Evolutionary conservation across 2,113 vertebrate species (phyloP).

Genomic region (Chamaetylas fuelleborni): DNA sequence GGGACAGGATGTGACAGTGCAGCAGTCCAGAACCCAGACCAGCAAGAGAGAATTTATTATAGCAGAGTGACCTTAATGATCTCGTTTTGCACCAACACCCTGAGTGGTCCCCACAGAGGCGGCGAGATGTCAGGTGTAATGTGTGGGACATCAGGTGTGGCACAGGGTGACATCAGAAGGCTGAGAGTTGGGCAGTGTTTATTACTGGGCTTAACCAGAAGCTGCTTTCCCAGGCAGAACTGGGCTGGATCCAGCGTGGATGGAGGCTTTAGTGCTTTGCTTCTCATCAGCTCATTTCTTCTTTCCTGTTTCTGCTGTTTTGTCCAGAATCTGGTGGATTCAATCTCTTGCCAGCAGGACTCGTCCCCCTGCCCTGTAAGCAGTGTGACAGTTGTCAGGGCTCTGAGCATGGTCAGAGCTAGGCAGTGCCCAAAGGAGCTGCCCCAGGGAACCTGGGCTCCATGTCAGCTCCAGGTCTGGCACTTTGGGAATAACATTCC

Average conservation of each 20-base stretch:
- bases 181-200: neutral
- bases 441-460: neutral
- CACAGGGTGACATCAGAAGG: neutral
- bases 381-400: neutral
- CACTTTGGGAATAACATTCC: neutral
- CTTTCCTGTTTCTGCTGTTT: neutral
- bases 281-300: neutral
- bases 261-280: neutral
- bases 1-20: neutral
- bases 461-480: neutral
- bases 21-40: neutral
- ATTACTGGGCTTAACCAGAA: neutral
- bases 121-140: neutral
- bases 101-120: neutral
- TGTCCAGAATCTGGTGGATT: neutral
- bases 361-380: accelerated
- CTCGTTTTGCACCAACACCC: neutral
- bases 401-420: neutral
- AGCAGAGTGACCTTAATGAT: accelerated
- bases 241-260: neutral
- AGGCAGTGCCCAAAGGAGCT: neutral
- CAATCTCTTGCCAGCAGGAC: neutral
- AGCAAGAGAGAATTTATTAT: neutral
- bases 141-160: neutral
- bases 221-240: neutral